Evolutionary conservation across 2,888 invertebrate genomes (phyloP).

Genomic region (Lottia gigantea): DNA sequence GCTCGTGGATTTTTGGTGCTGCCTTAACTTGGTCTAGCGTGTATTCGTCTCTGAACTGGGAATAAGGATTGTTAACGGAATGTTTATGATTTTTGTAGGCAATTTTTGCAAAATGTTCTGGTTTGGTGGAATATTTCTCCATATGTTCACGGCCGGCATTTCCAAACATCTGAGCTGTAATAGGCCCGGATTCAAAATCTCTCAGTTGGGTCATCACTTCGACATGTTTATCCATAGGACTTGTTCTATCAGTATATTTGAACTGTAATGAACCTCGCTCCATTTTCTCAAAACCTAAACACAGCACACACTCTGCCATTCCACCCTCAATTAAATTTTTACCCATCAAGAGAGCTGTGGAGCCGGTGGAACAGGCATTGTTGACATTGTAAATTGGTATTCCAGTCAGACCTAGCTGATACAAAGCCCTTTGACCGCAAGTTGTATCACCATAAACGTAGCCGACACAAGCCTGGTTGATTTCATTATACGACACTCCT

Average conservation of each 20-base stretch:
- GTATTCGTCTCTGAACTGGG: conserved; percentile 94
- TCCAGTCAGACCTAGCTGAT: conserved; percentile 94
- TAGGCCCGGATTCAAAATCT: conserved; percentile 85
- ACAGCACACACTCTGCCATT: conserved; percentile 86
- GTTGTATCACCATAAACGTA: conserved; percentile 96
- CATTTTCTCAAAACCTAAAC: conserved; percentile 99
- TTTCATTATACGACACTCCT: conserved; percentile 78
- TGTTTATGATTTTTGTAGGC: conserved; percentile 98
- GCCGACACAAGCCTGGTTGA: conserved; percentile 91
- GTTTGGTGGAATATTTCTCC: conserved; percentile 92
- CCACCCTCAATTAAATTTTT: conserved; percentile 92
- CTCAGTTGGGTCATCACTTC: conserved; percentile 84
- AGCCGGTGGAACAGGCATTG: conserved; percentile 98
- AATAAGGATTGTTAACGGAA: conserved; percentile 95
- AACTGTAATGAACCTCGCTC: conserved; percentile 86
- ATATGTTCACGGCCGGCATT: conserved; percentile 96
- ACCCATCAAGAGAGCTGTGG: conserved; percentile 88
- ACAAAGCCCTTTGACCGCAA: conserved; percentile 92
- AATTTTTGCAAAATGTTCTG: conserved; percentile 95
- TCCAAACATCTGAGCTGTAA: conserved; percentile 95
- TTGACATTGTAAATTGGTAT: conserved; percentile 97
- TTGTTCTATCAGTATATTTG: conserved; percentile 70
- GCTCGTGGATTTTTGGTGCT: conserved; percentile 89
- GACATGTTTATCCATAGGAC: conserved; percentile 83
- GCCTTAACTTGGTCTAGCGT: conserved; percentile 88